A percentile compares a stretch with the other conserved stretches of the same genome.
Evolutionary conservation across 2,888 invertebrate genomes (phyloP).

Genomic region (Lamellibrachia columna): DNA sequence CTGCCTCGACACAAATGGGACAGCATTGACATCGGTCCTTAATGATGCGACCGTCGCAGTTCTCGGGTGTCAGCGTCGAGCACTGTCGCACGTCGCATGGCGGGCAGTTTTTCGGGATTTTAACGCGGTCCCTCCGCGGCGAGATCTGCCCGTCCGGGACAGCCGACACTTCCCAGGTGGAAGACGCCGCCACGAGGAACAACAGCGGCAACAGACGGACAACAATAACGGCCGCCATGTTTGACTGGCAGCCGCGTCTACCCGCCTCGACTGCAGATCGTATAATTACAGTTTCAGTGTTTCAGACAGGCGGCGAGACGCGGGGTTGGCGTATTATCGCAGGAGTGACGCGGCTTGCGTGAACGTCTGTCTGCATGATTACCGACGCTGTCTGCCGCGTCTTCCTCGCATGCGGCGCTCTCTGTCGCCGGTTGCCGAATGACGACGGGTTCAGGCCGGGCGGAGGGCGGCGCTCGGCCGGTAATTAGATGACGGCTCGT

Average conservation of each 20-base stretch:
- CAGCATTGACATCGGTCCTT: conserved; percentile 39
- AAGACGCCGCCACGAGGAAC: neutral
- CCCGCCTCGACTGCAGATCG: neutral
- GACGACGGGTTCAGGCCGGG: neutral
- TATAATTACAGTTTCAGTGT: neutral
- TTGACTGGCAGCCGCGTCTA: neutral
- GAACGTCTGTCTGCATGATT: neutral
- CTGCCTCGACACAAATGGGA: conserved; percentile 29
- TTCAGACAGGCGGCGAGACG: neutral
- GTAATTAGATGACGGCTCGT: neutral
- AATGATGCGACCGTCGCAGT: conserved; percentile 33
- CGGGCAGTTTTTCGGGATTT: conserved; percentile 18
- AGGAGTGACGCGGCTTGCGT: neutral
- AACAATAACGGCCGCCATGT: neutral
- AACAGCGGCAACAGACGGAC: neutral
- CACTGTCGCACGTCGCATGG: conserved; percentile 34
- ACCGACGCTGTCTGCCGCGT: neutral
- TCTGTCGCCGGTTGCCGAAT: neutral
- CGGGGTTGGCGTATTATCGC: neutral
- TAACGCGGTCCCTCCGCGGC: neutral
- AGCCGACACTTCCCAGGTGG: neutral
- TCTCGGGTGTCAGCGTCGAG: conserved; percentile 27
- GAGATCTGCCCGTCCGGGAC: neutral
- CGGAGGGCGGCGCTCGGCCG: neutral
- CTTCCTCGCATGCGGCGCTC: neutral